A percentile compares a stretch with the other conserved stretches of the same genome.
Evolutionary conservation across 2,113 vertebrate species (phyloP).

Genomic region (Xiphorhynchus elegans): DNA sequence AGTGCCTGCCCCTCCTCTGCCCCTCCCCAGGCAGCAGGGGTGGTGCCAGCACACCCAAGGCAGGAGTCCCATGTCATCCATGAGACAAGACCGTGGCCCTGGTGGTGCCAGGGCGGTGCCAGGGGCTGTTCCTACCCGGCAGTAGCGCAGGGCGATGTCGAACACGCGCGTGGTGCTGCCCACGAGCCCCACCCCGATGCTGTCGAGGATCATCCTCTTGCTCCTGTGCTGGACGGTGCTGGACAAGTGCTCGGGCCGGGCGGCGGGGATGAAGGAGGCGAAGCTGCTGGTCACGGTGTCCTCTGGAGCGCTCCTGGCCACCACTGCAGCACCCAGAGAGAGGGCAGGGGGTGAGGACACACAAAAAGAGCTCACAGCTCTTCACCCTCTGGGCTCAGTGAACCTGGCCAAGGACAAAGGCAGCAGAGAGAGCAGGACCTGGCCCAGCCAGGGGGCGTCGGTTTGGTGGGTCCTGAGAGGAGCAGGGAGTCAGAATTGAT

Average conservation of each 20-base stretch:
- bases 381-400: neutral
- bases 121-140: constrained; percentile 76
- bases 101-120: neutral
- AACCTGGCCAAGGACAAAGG: neutral
- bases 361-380: neutral
- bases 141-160: constrained; percentile 80
- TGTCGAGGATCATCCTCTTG: constrained; percentile 91
- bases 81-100: neutral
- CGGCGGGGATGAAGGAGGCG: constrained; percentile 80
- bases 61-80: neutral
- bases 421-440: neutral
- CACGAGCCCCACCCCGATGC: constrained; percentile 85
- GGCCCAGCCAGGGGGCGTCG: fast-evolving
- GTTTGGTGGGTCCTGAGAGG: fast-evolving
- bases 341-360: neutral
- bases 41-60: neutral
- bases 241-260: constrained; percentile 77
- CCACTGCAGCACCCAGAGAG: constrained; percentile 58
- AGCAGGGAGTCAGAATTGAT: neutral
- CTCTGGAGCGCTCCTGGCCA: constrained; percentile 62
- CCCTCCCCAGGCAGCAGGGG: neutral
- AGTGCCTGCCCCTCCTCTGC: neutral
- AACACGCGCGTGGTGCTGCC: constrained; percentile 86
- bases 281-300: constrained; percentile 85
- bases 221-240: constrained; percentile 76